phyloP scores from a whole-genome alignment of 2,113 vertebrate species.

The Pseudorhombus dupliciocellatus region DNA sequence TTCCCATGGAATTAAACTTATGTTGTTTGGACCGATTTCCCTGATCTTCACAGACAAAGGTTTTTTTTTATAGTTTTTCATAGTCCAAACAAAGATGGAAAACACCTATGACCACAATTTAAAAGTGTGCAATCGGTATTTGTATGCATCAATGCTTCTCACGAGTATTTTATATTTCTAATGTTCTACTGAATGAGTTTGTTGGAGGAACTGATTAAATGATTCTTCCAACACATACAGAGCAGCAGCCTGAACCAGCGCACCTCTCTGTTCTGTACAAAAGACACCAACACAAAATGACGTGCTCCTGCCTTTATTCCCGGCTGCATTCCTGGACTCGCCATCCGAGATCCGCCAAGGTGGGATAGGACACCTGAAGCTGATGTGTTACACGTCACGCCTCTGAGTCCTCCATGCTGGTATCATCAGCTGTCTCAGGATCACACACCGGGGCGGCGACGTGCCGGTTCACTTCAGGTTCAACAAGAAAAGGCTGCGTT shows the following conservation, averaged over 20 bases:
- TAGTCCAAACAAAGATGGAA: not conserved
- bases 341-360: not conserved
- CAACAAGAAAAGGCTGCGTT: not conserved
- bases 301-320: no score
- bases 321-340: not conserved
- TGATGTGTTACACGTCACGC: not conserved
- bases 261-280: not conserved
- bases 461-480: not conserved
- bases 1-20: no score
- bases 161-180: no score
- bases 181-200: no score
- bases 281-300: not conserved
- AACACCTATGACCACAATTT: not conserved
- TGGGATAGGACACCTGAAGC: not conserved
- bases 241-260: no score
- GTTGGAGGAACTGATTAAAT: not conserved
- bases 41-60: no score
- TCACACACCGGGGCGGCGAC: not conserved
- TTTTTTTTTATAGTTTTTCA: not conserved
- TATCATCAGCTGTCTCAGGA: not conserved
- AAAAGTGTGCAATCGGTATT: no score
- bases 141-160: no score
- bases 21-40: no score
- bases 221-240: no score
- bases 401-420: no score